phyloP scores from a whole-genome alignment of 2,113 vertebrate genomes.

The Triplophysa siluroides region DNA sequence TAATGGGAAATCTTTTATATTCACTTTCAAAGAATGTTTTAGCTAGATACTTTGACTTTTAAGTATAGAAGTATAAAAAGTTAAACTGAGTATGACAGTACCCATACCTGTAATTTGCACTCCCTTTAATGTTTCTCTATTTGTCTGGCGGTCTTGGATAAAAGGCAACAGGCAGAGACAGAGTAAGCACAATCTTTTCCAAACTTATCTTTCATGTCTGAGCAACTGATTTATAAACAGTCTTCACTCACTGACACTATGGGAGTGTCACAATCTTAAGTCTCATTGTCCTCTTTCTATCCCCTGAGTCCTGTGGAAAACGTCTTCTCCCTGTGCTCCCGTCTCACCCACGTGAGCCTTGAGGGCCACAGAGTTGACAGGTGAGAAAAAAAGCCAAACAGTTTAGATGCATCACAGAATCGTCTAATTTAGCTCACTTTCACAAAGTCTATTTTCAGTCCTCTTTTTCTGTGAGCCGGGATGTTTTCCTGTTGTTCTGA shows the following conservation, averaged over 20 bases:
- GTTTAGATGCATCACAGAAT: not conserved
- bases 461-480: constrained; percentile 7
- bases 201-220: not conserved
- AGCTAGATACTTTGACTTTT: too few species aligned
- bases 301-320: not conserved
- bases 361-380: not conserved
- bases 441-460: not conserved
- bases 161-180: too few species aligned
- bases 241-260: not conserved
- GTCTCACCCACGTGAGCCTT: not conserved
- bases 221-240: not conserved
- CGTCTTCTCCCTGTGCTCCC: not conserved
- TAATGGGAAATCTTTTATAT: too few species aligned
- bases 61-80: too few species aligned
- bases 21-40: too few species aligned
- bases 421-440: constrained; percentile 3
- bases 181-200: too few species aligned
- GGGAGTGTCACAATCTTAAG: not conserved
- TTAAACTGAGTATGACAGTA: too few species aligned
- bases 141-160: too few species aligned
- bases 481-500: constrained; percentile 21
- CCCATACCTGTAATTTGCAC: too few species aligned
- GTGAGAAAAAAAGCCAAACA: not conserved
- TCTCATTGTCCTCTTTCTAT: not conserved
- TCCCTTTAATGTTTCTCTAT: too few species aligned